Evolutionary conservation across 37 sponge, comb jelly and placozoan species (phyloP).

Genomic region (Beroe ovata): DNA sequence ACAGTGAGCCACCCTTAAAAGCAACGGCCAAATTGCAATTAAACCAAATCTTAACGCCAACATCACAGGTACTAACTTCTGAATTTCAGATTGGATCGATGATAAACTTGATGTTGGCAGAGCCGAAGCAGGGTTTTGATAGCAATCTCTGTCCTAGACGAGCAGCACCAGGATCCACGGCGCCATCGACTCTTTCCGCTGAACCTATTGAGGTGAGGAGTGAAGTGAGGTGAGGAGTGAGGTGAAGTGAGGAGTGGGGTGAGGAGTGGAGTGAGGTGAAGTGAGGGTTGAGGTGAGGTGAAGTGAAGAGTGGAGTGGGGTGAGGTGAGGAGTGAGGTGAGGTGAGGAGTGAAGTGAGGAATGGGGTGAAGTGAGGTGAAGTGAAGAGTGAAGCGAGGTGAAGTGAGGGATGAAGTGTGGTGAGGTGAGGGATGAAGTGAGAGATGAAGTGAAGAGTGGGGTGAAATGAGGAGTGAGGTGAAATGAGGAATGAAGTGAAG

Average conservation of each 20-base stretch:
- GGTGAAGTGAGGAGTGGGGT: neutral
- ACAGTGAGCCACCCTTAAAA: too few relatives aligned
- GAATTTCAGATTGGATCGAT: neutral
- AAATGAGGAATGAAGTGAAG: too few relatives aligned
- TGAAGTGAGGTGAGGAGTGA: neutral
- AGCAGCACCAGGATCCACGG: neutral
- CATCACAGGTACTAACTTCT: too few relatives aligned
- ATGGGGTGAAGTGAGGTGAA: neutral
- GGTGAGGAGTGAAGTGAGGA: neutral
- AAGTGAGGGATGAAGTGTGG: neutral
- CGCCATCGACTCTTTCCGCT: neutral
- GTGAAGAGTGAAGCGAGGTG: neutral
- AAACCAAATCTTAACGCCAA: too few relatives aligned
- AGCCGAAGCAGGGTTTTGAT: slow-evolving; percentile 58
- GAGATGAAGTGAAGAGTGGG: too few relatives aligned
- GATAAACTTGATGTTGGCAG: slow-evolving; percentile 20
- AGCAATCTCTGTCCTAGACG: slow-evolving; percentile 64
- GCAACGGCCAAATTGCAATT: too few relatives aligned
- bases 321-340: neutral
- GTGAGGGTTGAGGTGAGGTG: neutral
- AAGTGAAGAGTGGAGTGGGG: neutral
- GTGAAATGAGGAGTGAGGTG: too few relatives aligned
- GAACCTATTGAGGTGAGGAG: neutral
- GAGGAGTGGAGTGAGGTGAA: neutral
- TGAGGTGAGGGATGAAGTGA: too few relatives aligned